phyloP scores from a whole-genome alignment of 2,797 vertebrate genomes.

The Oreonectes daqikongensis region DNA sequence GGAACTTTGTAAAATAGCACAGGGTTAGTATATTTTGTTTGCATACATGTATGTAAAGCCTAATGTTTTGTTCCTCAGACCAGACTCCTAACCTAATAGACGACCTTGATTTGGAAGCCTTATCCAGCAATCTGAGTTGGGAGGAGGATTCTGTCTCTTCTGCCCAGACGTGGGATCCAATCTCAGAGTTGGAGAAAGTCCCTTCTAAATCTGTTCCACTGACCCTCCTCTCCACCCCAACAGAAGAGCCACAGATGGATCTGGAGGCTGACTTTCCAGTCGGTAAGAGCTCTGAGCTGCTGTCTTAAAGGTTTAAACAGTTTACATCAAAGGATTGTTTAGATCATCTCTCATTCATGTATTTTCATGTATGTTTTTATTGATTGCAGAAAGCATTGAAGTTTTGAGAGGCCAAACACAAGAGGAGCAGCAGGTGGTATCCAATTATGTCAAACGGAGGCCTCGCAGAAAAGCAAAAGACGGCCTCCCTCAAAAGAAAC shows the following conservation, averaged over 20 bases:
- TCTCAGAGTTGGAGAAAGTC: slow-evolving; percentile 63
- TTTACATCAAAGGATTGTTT: background rate
- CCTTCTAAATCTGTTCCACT: slow-evolving; percentile 23
- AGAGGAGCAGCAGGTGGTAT: slow-evolving; percentile 66
- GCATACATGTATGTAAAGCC: background rate
- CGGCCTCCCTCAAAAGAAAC: slow-evolving; percentile 81
- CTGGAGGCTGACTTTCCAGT: slow-evolving; percentile 89
- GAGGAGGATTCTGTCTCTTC: slow-evolving; percentile 87
- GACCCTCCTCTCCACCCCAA: slow-evolving; percentile 56
- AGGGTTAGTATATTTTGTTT: background rate
- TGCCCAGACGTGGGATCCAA: slow-evolving; percentile 72
- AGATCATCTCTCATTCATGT: background rate
- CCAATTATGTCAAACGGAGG: slow-evolving; percentile 63
- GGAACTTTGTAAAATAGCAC: no score
- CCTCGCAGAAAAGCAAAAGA: slow-evolving; percentile 83
- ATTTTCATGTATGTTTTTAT: background rate
- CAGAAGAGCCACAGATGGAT: slow-evolving; percentile 83
- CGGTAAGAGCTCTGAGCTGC: slow-evolving; percentile 74
- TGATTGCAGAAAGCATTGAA: slow-evolving; percentile 77
- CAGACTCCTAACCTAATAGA: slow-evolving; percentile 86
- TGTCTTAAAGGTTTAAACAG: background rate
- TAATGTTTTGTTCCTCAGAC: slow-evolving; percentile 71
- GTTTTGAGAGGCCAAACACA: slow-evolving; percentile 65
- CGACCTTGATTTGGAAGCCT: slow-evolving; percentile 89
- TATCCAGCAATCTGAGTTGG: slow-evolving; percentile 89